Percentiles rank a stretch among this genome's conserved stretches.
Conservation (phyloP, 2,113 vertebrate species). For the Engystomops pustulosus region DNA sequence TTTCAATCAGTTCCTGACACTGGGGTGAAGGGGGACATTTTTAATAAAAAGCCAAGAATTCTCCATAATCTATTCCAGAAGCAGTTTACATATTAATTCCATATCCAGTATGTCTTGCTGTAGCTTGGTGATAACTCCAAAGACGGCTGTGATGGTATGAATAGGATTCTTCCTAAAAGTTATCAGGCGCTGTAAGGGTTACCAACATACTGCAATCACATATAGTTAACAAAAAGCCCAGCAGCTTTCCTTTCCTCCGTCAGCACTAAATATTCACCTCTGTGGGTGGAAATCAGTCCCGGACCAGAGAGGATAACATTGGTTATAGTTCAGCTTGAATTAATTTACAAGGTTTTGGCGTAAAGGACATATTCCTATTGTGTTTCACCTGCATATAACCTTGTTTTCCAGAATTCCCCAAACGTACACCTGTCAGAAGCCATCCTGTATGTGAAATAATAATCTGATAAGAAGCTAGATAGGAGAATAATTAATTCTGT, state of each 20-base stretch:
- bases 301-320: conserved; percentile 29
- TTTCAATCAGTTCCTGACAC: neutral
- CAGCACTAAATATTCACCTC: conserved; percentile 44
- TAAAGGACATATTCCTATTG: conserved; percentile 45
- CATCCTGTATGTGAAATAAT: conserved; percentile 43
- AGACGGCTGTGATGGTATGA: neutral
- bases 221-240: neutral
- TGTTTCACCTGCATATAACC: conserved; percentile 52
- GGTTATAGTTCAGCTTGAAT: conserved; percentile 50
- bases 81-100: neutral
- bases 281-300: conserved; percentile 22
- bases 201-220: neutral
- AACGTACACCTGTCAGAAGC: conserved; percentile 49
- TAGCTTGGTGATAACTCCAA: neutral
- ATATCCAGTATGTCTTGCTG: neutral
- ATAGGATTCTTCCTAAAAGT: neutral
- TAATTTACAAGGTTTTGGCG: conserved; percentile 53
- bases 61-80: neutral
- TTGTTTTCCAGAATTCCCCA: conserved; percentile 36
- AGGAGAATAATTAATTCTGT: conserved; percentile 23
- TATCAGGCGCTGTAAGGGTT: neutral
- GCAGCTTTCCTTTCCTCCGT: conserved; percentile 4
- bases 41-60: neutral
- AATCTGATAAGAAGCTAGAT: conserved; percentile 48
- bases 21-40: too few species aligned